A percentile compares a stretch with the other conserved stretches of the same genome.
Evolutionary conservation across 2,888 invertebrate species (phyloP).

Genomic region (Morinoia aosen): DNA sequence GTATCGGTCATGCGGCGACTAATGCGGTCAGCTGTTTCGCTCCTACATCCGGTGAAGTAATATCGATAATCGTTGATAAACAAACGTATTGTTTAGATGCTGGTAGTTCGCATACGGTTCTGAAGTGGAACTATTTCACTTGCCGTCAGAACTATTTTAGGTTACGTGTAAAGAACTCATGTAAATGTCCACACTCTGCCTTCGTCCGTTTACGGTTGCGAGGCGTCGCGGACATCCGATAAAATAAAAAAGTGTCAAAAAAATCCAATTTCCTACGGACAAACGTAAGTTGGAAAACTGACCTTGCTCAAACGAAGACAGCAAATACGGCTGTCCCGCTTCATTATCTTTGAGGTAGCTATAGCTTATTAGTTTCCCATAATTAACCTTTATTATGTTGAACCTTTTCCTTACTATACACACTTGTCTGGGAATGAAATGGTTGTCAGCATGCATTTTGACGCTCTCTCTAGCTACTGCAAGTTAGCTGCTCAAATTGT

Average conservation of each 20-base stretch:
- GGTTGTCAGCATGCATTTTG: constrained; percentile 52
- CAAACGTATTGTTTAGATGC: background rate
- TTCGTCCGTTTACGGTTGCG: constrained; percentile 53
- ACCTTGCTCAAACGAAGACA: constrained; percentile 34
- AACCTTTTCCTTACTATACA: constrained; percentile 27
- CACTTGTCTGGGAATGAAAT: constrained; percentile 53
- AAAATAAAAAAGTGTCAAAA: constrained; percentile 52
- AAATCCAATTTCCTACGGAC: constrained; percentile 50
- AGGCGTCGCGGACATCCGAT: constrained; percentile 49
- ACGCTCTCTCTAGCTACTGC: constrained; percentile 45
- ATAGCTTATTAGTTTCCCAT: constrained; percentile 42
- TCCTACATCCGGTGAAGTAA: constrained; percentile 28
- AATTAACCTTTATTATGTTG: constrained; percentile 42
- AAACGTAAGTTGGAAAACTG: constrained; percentile 48
- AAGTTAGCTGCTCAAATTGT: constrained; percentile 40
- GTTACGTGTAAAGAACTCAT: constrained; percentile 23
- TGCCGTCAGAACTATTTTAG: background rate
- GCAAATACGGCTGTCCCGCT: constrained; percentile 41
- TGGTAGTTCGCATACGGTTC: background rate
- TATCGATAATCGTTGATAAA: background rate
- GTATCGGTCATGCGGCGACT: background rate
- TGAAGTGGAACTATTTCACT: background rate
- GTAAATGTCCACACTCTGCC: constrained; percentile 31
- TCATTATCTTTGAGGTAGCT: constrained; percentile 37
- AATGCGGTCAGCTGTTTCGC: background rate